phyloP scores from a whole-genome alignment of 2,797 vertebrate genomes.

The Channa striata region DNA sequence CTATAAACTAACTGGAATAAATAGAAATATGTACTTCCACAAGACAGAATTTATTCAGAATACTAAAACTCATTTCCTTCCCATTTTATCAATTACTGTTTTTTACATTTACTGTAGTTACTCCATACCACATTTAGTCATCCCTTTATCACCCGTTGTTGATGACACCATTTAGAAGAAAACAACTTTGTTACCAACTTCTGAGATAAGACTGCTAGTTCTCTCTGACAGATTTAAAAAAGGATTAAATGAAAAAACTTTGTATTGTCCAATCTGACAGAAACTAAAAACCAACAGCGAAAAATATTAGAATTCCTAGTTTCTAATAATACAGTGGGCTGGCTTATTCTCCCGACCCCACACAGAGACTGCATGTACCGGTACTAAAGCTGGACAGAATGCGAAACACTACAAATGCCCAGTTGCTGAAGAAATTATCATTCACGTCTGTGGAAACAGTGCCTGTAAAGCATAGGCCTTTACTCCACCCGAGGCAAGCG shows the following conservation, averaged over 20 bases:
- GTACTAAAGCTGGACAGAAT: conserved; percentile 41
- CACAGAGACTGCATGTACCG: conserved; percentile 63
- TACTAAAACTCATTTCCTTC: neutral
- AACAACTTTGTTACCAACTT: conserved; percentile 21
- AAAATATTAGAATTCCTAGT: conserved; percentile 47
- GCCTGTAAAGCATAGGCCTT: conserved; percentile 26
- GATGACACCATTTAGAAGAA: conserved; percentile 24
- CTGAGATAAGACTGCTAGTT: neutral
- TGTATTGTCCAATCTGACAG: neutral
- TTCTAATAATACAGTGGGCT: conserved; percentile 46
- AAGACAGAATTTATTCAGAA: neutral
- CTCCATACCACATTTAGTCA: conserved; percentile 3
- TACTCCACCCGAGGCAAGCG: conserved; percentile 68
- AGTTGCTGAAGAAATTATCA: conserved; percentile 73
- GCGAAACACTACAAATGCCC: conserved; percentile 70
- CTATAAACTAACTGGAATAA: conserved; percentile 27
- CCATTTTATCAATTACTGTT: neutral
- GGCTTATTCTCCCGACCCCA: conserved; percentile 36
- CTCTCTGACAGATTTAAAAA: neutral
- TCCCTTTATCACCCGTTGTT: conserved; percentile 49
- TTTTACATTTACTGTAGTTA: neutral
- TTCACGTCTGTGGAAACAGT: conserved; percentile 46
- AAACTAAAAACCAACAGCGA: conserved; percentile 19
- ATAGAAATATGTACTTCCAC: neutral
- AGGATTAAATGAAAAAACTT: neutral